Evolutionary conservation across 2,888 invertebrate species (phyloP).

Genomic region (Andrena fulva): DNA sequence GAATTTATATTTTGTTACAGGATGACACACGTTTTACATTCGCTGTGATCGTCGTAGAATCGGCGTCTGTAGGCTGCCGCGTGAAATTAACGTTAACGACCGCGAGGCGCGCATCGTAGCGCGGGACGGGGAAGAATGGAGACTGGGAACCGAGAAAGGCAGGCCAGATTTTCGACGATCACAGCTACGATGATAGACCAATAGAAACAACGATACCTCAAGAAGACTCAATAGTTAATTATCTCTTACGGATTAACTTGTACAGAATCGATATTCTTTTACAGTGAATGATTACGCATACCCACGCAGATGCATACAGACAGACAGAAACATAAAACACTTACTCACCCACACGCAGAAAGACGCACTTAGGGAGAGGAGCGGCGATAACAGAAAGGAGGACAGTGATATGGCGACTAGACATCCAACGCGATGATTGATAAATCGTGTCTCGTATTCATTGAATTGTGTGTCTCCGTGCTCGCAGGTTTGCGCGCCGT

Average conservation of each 20-base stretch:
- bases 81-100: constrained; percentile 23
- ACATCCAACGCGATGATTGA: constrained; percentile 47
- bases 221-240: constrained; percentile 84
- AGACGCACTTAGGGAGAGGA: constrained; percentile 53
- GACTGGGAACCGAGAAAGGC: background rate
- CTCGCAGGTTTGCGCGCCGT: constrained; percentile 73
- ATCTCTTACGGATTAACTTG: constrained; percentile 82
- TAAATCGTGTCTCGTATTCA: constrained; percentile 69
- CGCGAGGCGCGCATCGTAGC: background rate
- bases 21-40: constrained; percentile 79
- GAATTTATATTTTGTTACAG: constrained; percentile 85
- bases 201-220: constrained; percentile 85
- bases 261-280: constrained; percentile 85
- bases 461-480: constrained; percentile 74
- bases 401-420: constrained; percentile 65
- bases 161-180: constrained; percentile 73
- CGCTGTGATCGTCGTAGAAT: constrained; percentile 77
- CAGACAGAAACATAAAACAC: constrained; percentile 26
- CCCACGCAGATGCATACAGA: constrained; percentile 57
- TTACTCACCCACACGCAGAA: constrained; percentile 40
- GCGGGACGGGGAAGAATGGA: constrained; percentile 13
- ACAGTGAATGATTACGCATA: constrained; percentile 77
- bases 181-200: constrained; percentile 83
- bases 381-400: constrained; percentile 46
- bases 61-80: constrained; percentile 57